Conservation (phyloP, 1,140 invertebrate species). For the Lycorma delicatula region DNA sequence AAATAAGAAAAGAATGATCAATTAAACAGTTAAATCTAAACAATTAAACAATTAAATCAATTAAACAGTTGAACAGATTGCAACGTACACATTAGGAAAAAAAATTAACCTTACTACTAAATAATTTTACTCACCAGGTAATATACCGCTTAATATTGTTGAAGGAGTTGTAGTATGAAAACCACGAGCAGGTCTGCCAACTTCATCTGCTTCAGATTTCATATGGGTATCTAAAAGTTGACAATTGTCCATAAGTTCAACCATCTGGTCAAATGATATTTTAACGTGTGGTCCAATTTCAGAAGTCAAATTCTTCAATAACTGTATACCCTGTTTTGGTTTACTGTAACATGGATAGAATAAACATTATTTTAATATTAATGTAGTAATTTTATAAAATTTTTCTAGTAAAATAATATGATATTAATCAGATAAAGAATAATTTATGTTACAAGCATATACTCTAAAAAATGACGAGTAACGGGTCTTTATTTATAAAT, state of each 20-base stretch:
- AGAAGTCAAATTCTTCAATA: constrained; percentile 47
- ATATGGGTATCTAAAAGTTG: constrained; percentile 44
- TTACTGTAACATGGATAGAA: constrained; percentile 45
- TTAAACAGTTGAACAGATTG: too few species aligned
- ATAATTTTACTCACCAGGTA: constrained; percentile 61
- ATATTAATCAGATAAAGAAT: neutral
- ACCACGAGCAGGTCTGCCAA: constrained; percentile 19
- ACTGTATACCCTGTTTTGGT: constrained; percentile 49
- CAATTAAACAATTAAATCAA: too few species aligned
- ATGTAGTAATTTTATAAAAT: constrained; percentile 1
- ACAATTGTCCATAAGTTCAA: constrained; percentile 64
- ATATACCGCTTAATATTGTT: constrained; percentile 61
- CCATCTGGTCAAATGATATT: constrained; percentile 60
- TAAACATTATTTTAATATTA: constrained; percentile 16
- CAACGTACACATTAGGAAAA: too few species aligned
- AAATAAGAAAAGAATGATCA: too few species aligned
- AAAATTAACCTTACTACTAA: too few species aligned
- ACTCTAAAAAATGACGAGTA: neutral
- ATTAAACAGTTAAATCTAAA: too few species aligned
- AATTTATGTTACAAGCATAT: neutral
- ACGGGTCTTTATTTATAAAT: too few species aligned
- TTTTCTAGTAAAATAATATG: neutral
- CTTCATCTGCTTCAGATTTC: neutral
- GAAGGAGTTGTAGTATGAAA: constrained; percentile 37
- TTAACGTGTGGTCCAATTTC: constrained; percentile 46